phyloP scores from a whole-genome alignment of 2,113 vertebrate species.

The Axis porcinus region DNA sequence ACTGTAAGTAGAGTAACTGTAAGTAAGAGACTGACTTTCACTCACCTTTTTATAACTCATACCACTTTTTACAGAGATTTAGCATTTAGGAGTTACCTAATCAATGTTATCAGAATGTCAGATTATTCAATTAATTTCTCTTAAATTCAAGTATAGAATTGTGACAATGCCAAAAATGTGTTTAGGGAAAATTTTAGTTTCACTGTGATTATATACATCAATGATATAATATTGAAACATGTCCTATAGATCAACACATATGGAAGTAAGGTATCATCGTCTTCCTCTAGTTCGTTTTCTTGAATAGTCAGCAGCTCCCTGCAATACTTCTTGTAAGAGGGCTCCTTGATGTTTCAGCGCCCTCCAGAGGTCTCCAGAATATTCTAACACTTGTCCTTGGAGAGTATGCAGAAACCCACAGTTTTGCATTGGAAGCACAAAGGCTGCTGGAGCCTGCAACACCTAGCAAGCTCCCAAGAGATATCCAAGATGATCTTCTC shows the following conservation, averaged over 20 bases:
- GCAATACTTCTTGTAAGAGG: background rate
- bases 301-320: background rate
- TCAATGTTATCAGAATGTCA: background rate
- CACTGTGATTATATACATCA: background rate
- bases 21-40: background rate
- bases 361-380: background rate
- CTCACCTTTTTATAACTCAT: background rate
- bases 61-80: background rate
- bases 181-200: background rate
- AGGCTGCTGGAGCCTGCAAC: background rate
- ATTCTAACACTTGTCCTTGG: background rate
- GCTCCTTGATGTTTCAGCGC: background rate
- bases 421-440: background rate
- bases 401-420: background rate
- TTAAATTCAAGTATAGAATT: background rate
- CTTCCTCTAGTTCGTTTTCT: background rate
- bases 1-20: background rate
- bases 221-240: background rate
- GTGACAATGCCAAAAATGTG: background rate
- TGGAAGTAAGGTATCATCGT: background rate
- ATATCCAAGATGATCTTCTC: background rate
- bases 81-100: background rate
- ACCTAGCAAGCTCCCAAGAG: background rate
- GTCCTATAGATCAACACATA: background rate
- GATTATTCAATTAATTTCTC: background rate